These are phyloP conservation scores for Neopelma chrysocephalum DNA, from an alignment of 2,797 vertebrate genomes.

Conservation along the genomic window DNA sequence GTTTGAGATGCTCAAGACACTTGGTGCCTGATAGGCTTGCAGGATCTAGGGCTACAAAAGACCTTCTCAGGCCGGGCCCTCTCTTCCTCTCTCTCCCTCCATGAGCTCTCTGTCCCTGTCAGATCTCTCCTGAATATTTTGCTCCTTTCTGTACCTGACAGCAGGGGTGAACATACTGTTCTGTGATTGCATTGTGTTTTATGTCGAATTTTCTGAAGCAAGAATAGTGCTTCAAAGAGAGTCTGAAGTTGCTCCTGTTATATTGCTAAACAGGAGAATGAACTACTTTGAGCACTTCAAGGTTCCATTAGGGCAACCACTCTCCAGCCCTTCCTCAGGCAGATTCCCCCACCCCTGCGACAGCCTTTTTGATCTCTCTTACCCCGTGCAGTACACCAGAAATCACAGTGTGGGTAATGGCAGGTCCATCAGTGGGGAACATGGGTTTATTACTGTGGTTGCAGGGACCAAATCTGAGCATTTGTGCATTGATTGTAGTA, in stretches of 20 bases:
- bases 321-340: not conserved
- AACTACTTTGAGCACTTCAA: not conserved
- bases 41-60: not conserved
- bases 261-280: not conserved
- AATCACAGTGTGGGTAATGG: not conserved
- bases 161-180: not conserved
- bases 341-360: not conserved
- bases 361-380: not conserved
- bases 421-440: not conserved
- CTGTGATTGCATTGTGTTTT: constrained; percentile 20
- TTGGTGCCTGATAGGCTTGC: not conserved
- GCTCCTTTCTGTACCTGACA: not conserved
- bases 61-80: not conserved
- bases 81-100: not conserved
- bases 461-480: not conserved
- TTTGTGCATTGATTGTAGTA: not conserved
- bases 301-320: not conserved
- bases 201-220: not conserved
- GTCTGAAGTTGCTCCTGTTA: not conserved
- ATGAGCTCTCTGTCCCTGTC: not conserved
- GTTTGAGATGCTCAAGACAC: accelerated
- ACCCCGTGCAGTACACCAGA: not conserved
- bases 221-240: not conserved
- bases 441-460: not conserved
- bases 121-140: not conserved